phyloP scores from a whole-genome alignment of 2,888 invertebrate genomes.

The Cheilosia urbana region DNA sequence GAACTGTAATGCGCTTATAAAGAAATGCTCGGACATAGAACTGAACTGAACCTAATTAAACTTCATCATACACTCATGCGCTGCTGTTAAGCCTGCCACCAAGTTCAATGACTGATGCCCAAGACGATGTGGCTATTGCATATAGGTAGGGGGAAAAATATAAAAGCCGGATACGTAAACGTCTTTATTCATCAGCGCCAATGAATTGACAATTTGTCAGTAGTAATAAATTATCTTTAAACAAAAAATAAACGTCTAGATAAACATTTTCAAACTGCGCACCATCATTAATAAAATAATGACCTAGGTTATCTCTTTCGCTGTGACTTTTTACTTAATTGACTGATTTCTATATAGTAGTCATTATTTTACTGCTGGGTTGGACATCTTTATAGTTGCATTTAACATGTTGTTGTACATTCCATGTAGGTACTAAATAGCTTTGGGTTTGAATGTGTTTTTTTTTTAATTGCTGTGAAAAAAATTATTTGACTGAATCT shows the following conservation, averaged over 20 bases:
- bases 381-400: too few species aligned
- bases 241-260: slow-evolving; percentile 1
- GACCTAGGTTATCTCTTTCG: slow-evolving; percentile 5
- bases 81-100: not conserved
- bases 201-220: slow-evolving; percentile 48
- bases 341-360: slow-evolving; percentile 3
- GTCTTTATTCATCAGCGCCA: slow-evolving; percentile 38
- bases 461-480: too few species aligned
- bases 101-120: slow-evolving; percentile 40
- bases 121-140: not conserved
- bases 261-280: slow-evolving; percentile 23
- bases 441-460: too few species aligned
- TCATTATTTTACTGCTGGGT: slow-evolving; percentile 9
- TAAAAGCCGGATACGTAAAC: slow-evolving; percentile 33
- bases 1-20: not conserved
- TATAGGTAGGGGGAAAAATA: not conserved
- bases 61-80: not conserved
- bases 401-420: too few species aligned
- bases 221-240: slow-evolving; percentile 31
- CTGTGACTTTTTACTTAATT: slow-evolving; percentile 6
- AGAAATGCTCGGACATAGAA: not conserved
- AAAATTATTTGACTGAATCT: too few species aligned
- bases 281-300: slow-evolving; percentile 24
- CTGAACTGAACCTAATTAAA: slow-evolving; percentile 17
- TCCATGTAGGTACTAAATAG: too few species aligned